Percentiles rank a stretch among this genome's conserved stretches.
Evolutionary conservation across 2,888 invertebrate species (phyloP).

Genomic region (Pandemis cinnamomeana): DNA sequence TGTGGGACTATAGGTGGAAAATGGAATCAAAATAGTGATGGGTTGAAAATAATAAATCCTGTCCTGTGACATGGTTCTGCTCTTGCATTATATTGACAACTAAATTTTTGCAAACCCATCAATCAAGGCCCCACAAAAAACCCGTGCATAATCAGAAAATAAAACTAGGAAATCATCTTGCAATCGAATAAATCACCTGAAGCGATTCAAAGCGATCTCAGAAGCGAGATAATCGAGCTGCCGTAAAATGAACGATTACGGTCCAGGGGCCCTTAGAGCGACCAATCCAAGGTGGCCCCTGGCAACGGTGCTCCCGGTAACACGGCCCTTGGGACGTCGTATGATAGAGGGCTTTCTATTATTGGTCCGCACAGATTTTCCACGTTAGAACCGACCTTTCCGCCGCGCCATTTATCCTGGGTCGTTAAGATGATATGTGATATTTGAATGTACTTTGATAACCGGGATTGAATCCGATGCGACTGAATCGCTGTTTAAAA

Average conservation of each 20-base stretch:
- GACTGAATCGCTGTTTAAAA: neutral
- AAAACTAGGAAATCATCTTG: slow-evolving; percentile 19
- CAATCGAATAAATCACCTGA: slow-evolving; percentile 29
- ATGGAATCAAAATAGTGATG: too few species aligned
- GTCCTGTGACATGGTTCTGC: too few species aligned
- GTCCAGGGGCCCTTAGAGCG: slow-evolving; percentile 5
- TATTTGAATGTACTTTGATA: slow-evolving; percentile 38
- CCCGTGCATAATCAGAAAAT: neutral
- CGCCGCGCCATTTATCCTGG: slow-evolving; percentile 22
- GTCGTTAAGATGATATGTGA: slow-evolving; percentile 41
- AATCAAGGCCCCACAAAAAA: too few species aligned
- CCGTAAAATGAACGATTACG: slow-evolving; percentile 40
- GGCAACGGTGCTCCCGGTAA: slow-evolving; percentile 23
- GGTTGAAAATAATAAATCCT: too few species aligned
- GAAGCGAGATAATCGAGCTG: slow-evolving; percentile 26
- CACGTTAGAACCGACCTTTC: slow-evolving; percentile 24
- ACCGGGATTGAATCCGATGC: neutral
- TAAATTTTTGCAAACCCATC: too few species aligned
- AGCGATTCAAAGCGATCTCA: slow-evolving; percentile 24
- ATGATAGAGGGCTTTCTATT: slow-evolving; percentile 13
- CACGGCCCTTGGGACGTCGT: neutral
- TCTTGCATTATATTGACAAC: too few species aligned
- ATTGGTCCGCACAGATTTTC: slow-evolving; percentile 33
- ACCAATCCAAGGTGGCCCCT: slow-evolving; percentile 19
- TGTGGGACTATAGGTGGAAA: too few species aligned